Percentiles rank a stretch among this genome's conserved stretches.
Conservation (phyloP, 2,113 vertebrate species). For the Grammomys dolichurus region DNA sequence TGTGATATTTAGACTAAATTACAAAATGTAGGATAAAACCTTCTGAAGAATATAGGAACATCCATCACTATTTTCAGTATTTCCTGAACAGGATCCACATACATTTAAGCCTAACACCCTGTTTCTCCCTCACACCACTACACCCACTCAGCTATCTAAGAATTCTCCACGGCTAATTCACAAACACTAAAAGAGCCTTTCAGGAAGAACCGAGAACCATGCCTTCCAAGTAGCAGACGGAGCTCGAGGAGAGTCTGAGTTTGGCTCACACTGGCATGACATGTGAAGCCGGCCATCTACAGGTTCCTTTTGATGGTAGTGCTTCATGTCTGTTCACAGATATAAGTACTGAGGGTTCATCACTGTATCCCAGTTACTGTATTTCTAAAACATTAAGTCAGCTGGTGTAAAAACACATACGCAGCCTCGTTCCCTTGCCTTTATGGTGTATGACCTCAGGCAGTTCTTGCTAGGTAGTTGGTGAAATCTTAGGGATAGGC, state of each 20-base stretch:
- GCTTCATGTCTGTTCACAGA: neutral
- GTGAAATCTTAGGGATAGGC: neutral
- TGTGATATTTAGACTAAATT: neutral
- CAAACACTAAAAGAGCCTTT: neutral
- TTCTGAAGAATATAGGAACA: neutral
- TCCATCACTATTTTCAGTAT: neutral
- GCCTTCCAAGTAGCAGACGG: neutral
- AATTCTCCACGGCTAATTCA: constrained; percentile 70
- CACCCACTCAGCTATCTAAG: constrained; percentile 56
- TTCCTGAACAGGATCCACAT: constrained; percentile 1
- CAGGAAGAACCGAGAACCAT: neutral
- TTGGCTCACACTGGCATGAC: fast-evolving
- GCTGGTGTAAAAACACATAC: neutral
- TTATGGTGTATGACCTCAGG: neutral
- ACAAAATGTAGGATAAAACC: neutral
- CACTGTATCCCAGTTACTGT: neutral
- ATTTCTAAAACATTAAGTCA: neutral
- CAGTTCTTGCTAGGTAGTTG: neutral
- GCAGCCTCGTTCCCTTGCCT: neutral
- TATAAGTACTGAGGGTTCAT: neutral
- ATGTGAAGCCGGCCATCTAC: fast-evolving
- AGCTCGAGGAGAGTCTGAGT: fast-evolving
- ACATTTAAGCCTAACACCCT: neutral
- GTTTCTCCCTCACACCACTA: neutral
- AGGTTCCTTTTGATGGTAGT: neutral